Conservation (phyloP, 2,888 invertebrate genomes). For the Drosophila yooni region DNA sequence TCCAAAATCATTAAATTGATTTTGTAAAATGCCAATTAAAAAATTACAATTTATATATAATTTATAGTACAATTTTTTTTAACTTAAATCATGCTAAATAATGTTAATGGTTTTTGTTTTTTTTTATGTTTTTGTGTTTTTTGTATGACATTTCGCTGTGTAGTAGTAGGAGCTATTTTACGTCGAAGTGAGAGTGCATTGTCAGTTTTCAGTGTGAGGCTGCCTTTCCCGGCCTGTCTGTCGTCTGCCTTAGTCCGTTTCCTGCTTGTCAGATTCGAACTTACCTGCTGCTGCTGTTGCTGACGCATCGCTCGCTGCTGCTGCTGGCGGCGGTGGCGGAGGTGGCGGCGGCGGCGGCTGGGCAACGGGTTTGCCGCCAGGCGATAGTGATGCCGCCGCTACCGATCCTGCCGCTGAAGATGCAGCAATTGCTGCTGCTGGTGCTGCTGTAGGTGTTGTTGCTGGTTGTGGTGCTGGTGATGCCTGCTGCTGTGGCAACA, state of each 20-base stretch:
- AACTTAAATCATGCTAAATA: slow-evolving; percentile 42
- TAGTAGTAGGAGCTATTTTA: slow-evolving; percentile 33
- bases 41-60: slow-evolving; percentile 4
- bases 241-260: slow-evolving; percentile 72
- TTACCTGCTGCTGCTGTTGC: slow-evolving; percentile 56
- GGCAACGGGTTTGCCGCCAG: slow-evolving; percentile 34
- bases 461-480: slow-evolving; percentile 40
- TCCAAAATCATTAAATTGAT: slow-evolving; percentile 26
- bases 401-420: slow-evolving; percentile 41
- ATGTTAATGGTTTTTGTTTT: neutral
- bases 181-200: slow-evolving; percentile 1
- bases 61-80: slow-evolving; percentile 19
- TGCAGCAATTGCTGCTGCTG: slow-evolving; percentile 41
- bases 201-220: slow-evolving; percentile 4
- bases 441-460: slow-evolving; percentile 30
- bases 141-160: slow-evolving; percentile 26
- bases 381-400: slow-evolving; percentile 13
- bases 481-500: slow-evolving; percentile 40
- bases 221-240: neutral
- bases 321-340: slow-evolving; percentile 18
- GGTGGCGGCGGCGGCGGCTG: slow-evolving; percentile 27
- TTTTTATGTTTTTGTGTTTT: slow-evolving; percentile 3
- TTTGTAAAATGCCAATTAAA: slow-evolving; percentile 33
- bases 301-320: slow-evolving; percentile 46
- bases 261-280: slow-evolving; percentile 83